These are phyloP conservation scores for Leptopilina myrica DNA, from an alignment of 2,888 invertebrate genomes.

Conservation along the genomic window DNA sequence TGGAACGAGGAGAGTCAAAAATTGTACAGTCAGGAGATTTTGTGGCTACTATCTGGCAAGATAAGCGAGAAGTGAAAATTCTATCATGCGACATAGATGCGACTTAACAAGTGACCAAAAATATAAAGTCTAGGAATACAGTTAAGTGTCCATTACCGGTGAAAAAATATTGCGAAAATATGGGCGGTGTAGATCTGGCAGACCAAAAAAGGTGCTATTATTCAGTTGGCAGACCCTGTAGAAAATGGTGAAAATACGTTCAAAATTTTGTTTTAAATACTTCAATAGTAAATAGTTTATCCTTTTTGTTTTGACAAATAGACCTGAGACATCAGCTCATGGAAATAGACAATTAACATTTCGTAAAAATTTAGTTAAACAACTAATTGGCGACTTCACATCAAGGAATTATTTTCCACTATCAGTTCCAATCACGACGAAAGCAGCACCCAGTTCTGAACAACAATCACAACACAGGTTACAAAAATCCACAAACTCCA, in stretches of 20 bases:
- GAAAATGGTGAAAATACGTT: conserved; percentile 48
- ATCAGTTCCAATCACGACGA: too few relatives aligned
- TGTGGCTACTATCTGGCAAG: neutral
- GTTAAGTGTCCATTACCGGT: conserved; percentile 6
- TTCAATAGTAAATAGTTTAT: conserved; percentile 45
- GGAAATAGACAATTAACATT: conserved; percentile 32
- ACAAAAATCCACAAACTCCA: neutral
- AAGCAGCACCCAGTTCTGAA: neutral
- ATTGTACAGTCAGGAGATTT: neutral
- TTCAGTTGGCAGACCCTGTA: conserved; percentile 3
- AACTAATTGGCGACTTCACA: conserved; percentile 38
- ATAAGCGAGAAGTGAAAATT: neutral
- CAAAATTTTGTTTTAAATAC: conserved; percentile 40
- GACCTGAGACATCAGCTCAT: neutral
- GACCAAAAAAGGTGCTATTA: conserved; percentile 40
- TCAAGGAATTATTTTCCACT: neutral
- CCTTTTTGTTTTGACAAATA: conserved; percentile 38
- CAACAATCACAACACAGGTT: too few relatives aligned
- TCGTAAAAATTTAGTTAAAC: conserved; percentile 31
- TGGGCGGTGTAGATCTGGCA: conserved; percentile 8
- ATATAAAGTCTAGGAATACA: neutral
- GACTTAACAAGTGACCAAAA: neutral
- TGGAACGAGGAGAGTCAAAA: neutral
- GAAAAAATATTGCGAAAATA: conserved; percentile 22
- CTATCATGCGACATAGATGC: neutral